Evolutionary conservation across 1,140 invertebrate genomes (phyloP), one percentile per base, ranked within the genome.

Genomic region (Andrena cerasifolii): DNA sequence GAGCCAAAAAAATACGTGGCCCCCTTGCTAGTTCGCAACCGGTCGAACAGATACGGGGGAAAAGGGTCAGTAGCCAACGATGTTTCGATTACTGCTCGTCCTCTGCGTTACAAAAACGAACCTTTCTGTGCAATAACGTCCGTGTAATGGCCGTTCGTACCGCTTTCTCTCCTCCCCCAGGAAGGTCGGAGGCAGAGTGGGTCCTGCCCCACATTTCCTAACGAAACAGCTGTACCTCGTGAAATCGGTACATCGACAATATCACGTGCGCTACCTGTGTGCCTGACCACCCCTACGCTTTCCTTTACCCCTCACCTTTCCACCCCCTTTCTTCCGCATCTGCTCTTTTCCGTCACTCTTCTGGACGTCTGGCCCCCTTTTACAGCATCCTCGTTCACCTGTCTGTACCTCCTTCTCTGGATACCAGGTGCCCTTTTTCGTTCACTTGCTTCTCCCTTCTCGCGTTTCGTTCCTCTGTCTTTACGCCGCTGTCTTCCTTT

Each of bases 81-180:
- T 66, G 58, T 72, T 74, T 79, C 71, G 77, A 79, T 79, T 61
- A 75, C 62, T 33, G 62, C 6, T 43, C 77, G 16, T 31, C 26
- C 40, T 56, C 31, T 16, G 16, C 43, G 16, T 4, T 21, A 26
- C 43, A 62, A 74, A 73, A 73, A 73, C 77, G 61, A 74, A 61
- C 14, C 71, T 59, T 66, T 79, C 61, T 5, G 31, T 59, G 62
- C 43, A 75, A 79, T 53, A 75, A 75, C 40, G 70, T 51, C 1
- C 61, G 18, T 51, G 59, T 78, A 74, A 66, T 74, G 26, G 66
- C 7, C 18, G 61, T 33, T 26, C n/a, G 21, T 26, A 16, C n/a
- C 10, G 21, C 43, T 47, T 3, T 74, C 36, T 36, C 24, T 40
- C 10, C n/a, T 31, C 21, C 31, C n/a, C 8, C n/a, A n/a, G n/a